Base-by-base conservation (phyloP, 2,113 vertebrate species). In the Pungitius pungitius region DNA sequence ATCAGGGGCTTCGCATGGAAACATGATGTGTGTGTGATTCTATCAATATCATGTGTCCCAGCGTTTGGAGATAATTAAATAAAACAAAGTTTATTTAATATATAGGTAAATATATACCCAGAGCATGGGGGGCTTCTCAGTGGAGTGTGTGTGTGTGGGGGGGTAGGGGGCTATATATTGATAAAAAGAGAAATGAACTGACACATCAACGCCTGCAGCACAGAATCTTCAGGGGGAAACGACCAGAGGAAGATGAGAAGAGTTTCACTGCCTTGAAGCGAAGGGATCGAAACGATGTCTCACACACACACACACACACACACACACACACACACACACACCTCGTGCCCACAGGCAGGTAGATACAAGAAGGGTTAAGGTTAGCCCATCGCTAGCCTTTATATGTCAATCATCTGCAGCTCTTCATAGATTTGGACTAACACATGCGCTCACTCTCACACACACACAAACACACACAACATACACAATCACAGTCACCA, bases 361-460 rank as follows among this genome's bases (percentile, higher is more conserved):
- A 58, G 75, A 80, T 60, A 74, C 66, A 14, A 63, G 42, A 8
- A 17, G n/a, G 42, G 65, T 60, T 59, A 69, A 55, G 6, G 9
- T 52, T 68, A 27, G 37, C 30, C 71, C 35, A 68, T 55, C 54
- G 54, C 39, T 39, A 30, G 43, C 55, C 2, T 72, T 27, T 69
- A 49, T 76, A 40, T 83, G 74, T 60, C 86, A 81, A 54, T 87
- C 83, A 87, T 63, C 40, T 47, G 3, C 52, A 85, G 33, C 30
- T n/a, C 4, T 20, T 52, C n/a, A 22, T 24, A 47, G 56, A 51
- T 22, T 22, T 49, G 45, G 45, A 20, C 18, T 3, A 10, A 22
- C 52, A 39, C 77, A 68, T 26, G 20, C 56, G 43, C 37, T 55
- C 70, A 56, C 33, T 7, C 66, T 58, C 51, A 43, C 40, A 77